These are phyloP conservation scores for Cyanoderma ruficeps DNA, from an alignment of 2,113 vertebrate species.

Conservation along the genomic window DNA sequence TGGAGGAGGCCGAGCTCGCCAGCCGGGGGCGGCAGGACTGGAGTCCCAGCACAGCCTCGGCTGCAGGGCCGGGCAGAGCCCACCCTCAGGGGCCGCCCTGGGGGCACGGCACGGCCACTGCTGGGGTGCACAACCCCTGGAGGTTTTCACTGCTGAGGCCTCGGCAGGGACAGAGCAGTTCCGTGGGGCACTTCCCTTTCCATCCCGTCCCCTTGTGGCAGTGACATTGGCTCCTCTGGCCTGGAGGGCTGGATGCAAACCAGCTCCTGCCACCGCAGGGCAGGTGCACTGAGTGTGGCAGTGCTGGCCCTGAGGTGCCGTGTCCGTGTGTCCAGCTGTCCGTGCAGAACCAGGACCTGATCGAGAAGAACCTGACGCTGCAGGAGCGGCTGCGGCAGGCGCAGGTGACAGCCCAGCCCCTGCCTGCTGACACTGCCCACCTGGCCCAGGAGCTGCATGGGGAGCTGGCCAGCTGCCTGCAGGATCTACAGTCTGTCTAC, in stretches of 20 bases:
- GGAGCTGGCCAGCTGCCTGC: slow-evolving; percentile 88
- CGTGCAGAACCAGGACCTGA: slow-evolving; percentile 92
- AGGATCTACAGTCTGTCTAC: slow-evolving; percentile 90
- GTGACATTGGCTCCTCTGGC: background rate
- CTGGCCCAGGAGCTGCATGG: slow-evolving; percentile 78
- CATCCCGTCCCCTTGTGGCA: background rate
- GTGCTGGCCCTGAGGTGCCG: background rate
- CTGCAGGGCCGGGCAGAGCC: background rate
- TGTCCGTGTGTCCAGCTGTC: slow-evolving; percentile 79
- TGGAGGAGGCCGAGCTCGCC: background rate
- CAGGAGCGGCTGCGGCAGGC: slow-evolving; percentile 84
- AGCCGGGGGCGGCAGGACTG: slow-evolving; percentile 17
- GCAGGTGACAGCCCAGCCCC: slow-evolving; percentile 57
- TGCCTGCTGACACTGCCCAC: slow-evolving; percentile 67
- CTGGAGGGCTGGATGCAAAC: background rate
- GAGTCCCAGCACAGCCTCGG: background rate
- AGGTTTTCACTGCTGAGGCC: background rate
- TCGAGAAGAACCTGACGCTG: slow-evolving; percentile 91
- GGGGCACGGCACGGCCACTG: background rate
- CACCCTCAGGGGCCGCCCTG: background rate
- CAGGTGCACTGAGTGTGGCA: accelerated
- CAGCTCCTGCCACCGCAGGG: accelerated
- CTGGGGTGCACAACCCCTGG: background rate
- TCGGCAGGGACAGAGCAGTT: accelerated
- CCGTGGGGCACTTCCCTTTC: accelerated